These are phyloP conservation scores for Drosophila varians DNA, from an alignment of 1,140 invertebrate species.

Conservation along the genomic window DNA sequence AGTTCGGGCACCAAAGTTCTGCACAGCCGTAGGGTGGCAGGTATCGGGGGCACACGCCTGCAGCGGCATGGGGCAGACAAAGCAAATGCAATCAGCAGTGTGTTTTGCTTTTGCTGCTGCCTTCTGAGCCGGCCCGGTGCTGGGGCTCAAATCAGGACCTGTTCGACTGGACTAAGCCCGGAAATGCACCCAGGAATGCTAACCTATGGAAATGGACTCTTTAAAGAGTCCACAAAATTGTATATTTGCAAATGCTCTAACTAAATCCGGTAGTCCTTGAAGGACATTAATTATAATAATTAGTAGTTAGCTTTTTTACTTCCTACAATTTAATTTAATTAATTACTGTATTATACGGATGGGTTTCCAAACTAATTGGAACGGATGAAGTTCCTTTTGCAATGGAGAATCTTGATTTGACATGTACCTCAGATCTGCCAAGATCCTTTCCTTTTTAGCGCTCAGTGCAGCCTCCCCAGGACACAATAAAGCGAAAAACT, in stretches of 20 bases:
- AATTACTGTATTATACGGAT: not conserved
- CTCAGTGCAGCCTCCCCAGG: constrained; percentile 25
- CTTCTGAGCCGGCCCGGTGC: constrained; percentile 3
- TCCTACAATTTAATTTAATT: not conserved
- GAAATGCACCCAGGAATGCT: constrained; percentile 14
- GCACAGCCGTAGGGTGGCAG: constrained; percentile 14
- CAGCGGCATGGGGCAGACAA: constrained; percentile 47
- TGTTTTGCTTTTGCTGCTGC: constrained; percentile 58
- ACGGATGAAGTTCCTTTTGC: not conserved
- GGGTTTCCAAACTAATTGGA: not conserved
- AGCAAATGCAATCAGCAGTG: constrained; percentile 67
- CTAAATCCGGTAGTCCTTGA: too few relatives aligned
- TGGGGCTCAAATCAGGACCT: constrained; percentile 37
- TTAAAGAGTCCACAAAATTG: not conserved
- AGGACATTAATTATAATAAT: too few relatives aligned
- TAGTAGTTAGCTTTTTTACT: not conserved
- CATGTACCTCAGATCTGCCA: too few relatives aligned
- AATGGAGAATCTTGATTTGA: too few relatives aligned
- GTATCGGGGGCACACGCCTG: not conserved
- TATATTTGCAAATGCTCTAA: not conserved
- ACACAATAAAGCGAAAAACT: constrained; percentile 41
- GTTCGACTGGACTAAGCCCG: constrained; percentile 43
- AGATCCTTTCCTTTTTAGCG: not conserved
- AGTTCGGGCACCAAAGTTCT: constrained; percentile 60
- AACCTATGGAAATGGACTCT: not conserved